Base-by-base conservation (phyloP, 1,140 invertebrate species). In the roundworm (Caenorhabditis elegans) region DNA sequence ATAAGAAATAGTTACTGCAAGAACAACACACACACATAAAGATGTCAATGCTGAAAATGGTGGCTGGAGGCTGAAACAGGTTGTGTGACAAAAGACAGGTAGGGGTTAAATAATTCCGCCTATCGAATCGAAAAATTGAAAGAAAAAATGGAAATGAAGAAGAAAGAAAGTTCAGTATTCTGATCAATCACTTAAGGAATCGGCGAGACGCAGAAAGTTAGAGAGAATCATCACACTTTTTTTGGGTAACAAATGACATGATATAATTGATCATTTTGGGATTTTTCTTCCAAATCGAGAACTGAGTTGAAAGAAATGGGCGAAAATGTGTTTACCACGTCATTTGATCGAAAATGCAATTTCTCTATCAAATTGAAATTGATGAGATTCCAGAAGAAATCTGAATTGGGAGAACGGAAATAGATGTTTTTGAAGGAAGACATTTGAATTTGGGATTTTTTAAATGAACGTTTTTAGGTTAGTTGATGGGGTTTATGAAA, bases 321-420 rank as follows among this genome's bases (percentile, higher is more conserved):
- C 22, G 60, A 70, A 39, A 39, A 17, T 13, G 11, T 70, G 60
- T 70, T 70, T 39, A 70, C 34, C 34, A 36, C 60, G 60, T 70
- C 60, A 70, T 70, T 70, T n/a, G 60, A 43, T 39, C 60, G 34
- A 70, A 70, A 70, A 70, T 36, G 13, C 53, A n/a, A 60, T 60
- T 60, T 60, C n/a, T 60, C 26, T 8, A 17, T 34, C 34, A 31
- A 26, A 10, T 10, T 24, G 4, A 22, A 39, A 39, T 70, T 43
- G n/a, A 70, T 70, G 60, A 31, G 60, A 17, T 70, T 70, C 60
- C 34, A 70, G 60, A 39, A 43, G 17, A 31, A 70, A 39, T 70
- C 10, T 22, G 26, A n/a, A 2, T 34, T 6, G 11, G 3, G 15
- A 43, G 39, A 8, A 8, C 15, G n/a, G n/a, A n/a, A n/a, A n/a